phyloP scores from a whole-genome alignment of 2,888 invertebrate genomes.

The Drosophila siamana region DNA sequence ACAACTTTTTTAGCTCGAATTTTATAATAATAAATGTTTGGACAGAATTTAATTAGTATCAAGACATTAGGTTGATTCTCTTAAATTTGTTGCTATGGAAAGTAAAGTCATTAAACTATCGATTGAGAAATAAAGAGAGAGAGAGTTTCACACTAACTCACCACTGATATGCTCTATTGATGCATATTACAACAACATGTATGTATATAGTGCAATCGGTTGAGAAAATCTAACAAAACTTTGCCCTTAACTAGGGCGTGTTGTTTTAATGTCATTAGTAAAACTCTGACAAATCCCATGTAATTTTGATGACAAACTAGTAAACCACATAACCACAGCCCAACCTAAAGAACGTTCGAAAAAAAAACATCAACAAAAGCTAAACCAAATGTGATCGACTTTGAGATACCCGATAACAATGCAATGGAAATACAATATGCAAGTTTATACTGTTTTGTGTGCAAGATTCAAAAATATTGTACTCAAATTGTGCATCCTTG shows the following conservation, averaged over 20 bases:
- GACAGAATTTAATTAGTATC: no score
- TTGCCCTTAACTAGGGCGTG: conserved; percentile 50
- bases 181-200: no score
- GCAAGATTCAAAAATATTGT: background rate
- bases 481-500: background rate
- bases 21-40: conserved; percentile 5
- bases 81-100: no score
- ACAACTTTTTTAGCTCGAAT: conserved; percentile 26
- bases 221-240: conserved; percentile 12
- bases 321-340: conserved; percentile 38
- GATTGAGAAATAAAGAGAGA: background rate
- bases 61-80: no score
- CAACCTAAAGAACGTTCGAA: conserved; percentile 39
- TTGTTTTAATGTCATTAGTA: conserved; percentile 28
- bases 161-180: background rate
- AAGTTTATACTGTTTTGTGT: background rate
- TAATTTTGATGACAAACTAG: conserved; percentile 31
- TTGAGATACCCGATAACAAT: background rate
- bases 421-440: conserved; percentile 18
- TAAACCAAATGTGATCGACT: conserved; percentile 3
- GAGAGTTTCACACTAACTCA: background rate
- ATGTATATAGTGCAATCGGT: background rate
- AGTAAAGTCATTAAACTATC: no score
- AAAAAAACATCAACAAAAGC: conserved; percentile 3
- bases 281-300: conserved; percentile 37